These are phyloP conservation scores for Passer domesticus DNA, from an alignment of 2,113 vertebrate genomes.

Conservation along the genomic window DNA sequence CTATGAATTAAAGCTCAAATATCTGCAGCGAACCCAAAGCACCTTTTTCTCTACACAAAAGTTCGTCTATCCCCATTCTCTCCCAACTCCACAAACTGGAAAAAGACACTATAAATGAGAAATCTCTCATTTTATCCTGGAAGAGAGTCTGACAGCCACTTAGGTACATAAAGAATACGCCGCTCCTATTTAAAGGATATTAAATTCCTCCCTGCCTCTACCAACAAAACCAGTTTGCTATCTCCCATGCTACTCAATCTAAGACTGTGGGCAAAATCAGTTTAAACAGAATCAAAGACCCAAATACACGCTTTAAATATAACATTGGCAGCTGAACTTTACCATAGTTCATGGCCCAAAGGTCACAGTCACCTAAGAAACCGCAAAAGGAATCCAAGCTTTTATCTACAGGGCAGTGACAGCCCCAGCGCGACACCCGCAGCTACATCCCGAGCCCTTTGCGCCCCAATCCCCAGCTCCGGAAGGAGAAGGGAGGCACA, in stretches of 20 bases:
- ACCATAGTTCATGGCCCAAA: rapidly evolving
- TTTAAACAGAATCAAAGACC: not conserved
- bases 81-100: rapidly evolving
- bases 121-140: not conserved
- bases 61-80: not conserved
- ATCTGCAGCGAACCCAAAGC: not conserved
- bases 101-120: not conserved
- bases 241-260: not conserved
- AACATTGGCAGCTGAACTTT: rapidly evolving
- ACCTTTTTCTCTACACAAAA: not conserved
- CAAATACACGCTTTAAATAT: not conserved
- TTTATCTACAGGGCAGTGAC: not conserved
- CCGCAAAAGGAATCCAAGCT: rapidly evolving
- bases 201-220: not conserved
- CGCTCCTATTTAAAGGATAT: not conserved
- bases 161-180: not conserved
- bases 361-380: not conserved
- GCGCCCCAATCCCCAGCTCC: rapidly evolving
- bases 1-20: not conserved
- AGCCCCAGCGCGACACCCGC: rapidly evolving
- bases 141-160: not conserved
- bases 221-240: not conserved
- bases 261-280: rapidly evolving
- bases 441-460: rapidly evolving
- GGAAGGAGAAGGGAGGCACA: no score